Evolutionary conservation across 2,888 invertebrate species (phyloP).

Genomic region (Aplocera efformata): DNA sequence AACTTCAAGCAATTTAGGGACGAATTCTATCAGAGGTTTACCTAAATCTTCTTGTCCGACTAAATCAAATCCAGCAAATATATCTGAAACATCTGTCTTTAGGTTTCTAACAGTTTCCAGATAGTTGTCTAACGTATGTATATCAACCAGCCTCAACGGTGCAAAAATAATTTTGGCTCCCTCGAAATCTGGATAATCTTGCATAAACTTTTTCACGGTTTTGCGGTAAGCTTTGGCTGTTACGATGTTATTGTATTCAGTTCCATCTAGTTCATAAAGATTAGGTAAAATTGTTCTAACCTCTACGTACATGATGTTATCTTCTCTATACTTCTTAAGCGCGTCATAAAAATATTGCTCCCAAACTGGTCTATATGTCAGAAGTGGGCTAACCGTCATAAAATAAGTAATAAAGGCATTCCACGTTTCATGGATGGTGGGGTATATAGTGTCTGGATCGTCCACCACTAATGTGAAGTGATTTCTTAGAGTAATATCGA

Average conservation of each 20-base stretch:
- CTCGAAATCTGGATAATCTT: conserved; percentile 82
- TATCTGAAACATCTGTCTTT: conserved; percentile 79
- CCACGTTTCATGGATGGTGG: conserved; percentile 82
- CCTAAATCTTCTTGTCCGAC: conserved; percentile 90
- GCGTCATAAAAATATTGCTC: conserved; percentile 84
- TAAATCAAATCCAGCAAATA: conserved; percentile 89
- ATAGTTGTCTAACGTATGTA: conserved; percentile 59
- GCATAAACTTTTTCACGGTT: conserved; percentile 77
- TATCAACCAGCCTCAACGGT: conserved; percentile 73
- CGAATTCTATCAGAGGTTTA: conserved; percentile 81
- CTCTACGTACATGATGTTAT: conserved; percentile 86
- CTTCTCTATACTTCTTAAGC: conserved; percentile 81
- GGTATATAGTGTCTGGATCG: conserved; percentile 65
- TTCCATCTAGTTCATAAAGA: conserved; percentile 85
- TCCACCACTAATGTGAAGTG: conserved; percentile 79
- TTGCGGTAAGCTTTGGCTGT: conserved; percentile 81
- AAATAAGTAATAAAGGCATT: conserved; percentile 79
- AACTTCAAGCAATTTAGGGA: conserved; percentile 73
- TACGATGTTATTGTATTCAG: conserved; percentile 71
- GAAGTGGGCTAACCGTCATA: conserved; percentile 66
- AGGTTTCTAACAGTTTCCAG: conserved; percentile 57
- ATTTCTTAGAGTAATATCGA: conserved; percentile 75
- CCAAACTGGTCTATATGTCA: conserved; percentile 83
- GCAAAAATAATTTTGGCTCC: conserved; percentile 87
- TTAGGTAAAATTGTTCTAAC: conserved; percentile 82